phyloP scores from a whole-genome alignment of 2,113 vertebrate species.

The Plectropomus leopardus region DNA sequence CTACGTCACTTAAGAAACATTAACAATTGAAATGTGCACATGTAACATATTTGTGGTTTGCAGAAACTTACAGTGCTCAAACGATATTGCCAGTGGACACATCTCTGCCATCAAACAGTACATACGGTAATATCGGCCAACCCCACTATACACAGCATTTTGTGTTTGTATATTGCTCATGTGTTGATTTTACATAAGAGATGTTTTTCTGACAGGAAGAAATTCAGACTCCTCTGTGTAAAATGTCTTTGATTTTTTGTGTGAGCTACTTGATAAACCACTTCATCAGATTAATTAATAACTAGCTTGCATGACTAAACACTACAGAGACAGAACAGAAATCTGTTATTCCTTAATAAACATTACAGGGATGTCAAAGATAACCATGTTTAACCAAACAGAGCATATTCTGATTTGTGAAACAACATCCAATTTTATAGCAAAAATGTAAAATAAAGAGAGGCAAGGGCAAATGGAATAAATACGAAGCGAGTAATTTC shows the following conservation, averaged over 20 bases:
- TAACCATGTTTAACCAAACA: background rate
- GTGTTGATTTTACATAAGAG: background rate
- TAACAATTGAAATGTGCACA: no score
- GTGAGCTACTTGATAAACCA: background rate
- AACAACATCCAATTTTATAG: background rate
- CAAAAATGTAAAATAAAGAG: background rate
- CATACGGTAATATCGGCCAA: no score
- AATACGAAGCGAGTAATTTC: background rate
- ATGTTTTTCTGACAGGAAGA: background rate
- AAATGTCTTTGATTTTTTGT: background rate
- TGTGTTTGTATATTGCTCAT: background rate
- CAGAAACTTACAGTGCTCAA: no score
- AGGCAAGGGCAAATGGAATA: background rate
- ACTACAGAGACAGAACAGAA: background rate
- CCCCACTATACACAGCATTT: background rate
- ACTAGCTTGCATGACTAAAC: constrained; percentile 4
- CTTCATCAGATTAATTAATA: constrained; percentile 1
- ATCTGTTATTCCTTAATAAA: background rate
- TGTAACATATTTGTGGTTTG: no score
- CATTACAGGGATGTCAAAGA: background rate
- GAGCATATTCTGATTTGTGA: background rate
- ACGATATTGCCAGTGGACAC: no score
- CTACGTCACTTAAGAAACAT: no score
- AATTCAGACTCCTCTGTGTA: background rate
- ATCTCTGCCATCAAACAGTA: no score